Evolutionary conservation across 2,888 invertebrate genomes (phyloP), one percentile per base, ranked within the genome.

Genomic region (Leptinotarsa juncta): DNA sequence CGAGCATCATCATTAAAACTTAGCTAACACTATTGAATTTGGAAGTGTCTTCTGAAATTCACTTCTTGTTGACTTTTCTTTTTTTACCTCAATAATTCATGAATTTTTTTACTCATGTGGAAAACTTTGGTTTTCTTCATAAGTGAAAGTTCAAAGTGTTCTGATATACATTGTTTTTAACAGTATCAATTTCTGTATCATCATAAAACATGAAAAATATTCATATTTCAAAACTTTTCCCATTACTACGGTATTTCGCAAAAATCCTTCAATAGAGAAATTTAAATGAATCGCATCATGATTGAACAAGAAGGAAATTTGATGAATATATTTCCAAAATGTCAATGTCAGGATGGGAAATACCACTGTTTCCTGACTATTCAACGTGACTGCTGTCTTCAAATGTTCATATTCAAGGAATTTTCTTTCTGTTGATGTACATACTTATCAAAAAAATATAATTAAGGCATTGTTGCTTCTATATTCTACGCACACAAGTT

Each of bases 401-500:
- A 69, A 67, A 67, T 57, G 20, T 57, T 20, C 23, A 69, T 32
- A 57, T 55, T 57, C 23, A 18, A 57, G 51, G 26, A 69, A 57
- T 57, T 69, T 57, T 48, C 57, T 69, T 57, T 69, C 48, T 48
- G 49, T 60, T 57, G 69, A 55, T 69, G 69, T 69, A 65, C 65
- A 68, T 73, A 73, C 65, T 32, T 75, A 72, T 69, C 65, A 69
- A 57, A 74, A 65, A 65, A 69, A 23, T 26, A 66, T 60, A 57
- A 48, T 18, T 60, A 57, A 57, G 73, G 70, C 73, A 65, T 53
- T 75, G 76, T 76, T 73, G 76, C 78, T 72, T 76, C 70, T 67
- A 73, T 72, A 68, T 65, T 76, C 75, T 79, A 77, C 78, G 77
- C 79, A 79, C 78, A 77, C 74, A 74, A 42, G 67, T 80, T 78